Evolutionary conservation across 2,113 vertebrate genomes (phyloP).

Genomic region (Austrofundulus limnaeus): DNA sequence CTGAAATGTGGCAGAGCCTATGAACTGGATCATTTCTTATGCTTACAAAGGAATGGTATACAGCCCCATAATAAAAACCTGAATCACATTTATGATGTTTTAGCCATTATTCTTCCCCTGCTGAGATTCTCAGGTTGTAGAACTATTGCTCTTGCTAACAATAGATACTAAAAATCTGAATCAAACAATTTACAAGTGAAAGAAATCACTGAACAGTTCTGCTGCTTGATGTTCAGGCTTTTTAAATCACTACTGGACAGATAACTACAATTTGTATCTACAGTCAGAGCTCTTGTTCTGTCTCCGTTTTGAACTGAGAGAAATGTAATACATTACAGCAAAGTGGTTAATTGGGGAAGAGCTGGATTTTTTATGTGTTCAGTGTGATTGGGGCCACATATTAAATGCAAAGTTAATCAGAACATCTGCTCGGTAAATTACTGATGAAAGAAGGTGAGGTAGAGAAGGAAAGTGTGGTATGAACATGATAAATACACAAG

Average conservation of each 20-base stretch:
- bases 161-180: neutral
- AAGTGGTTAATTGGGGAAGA: constrained; percentile 71
- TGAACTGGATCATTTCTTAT: constrained; percentile 4
- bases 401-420: constrained; percentile 64
- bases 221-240: constrained; percentile 51
- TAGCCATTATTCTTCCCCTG: neutral
- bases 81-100: neutral
- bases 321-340: constrained; percentile 68
- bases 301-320: constrained; percentile 47
- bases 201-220: constrained; percentile 25
- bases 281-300: constrained; percentile 47
- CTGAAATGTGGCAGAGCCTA: neutral
- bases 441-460: constrained; percentile 35
- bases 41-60: neutral
- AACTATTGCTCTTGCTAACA: neutral
- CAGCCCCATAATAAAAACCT: neutral
- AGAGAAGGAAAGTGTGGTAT: neutral
- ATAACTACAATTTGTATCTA: constrained; percentile 57
- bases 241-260: constrained; percentile 53
- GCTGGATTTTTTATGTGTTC: constrained; percentile 59
- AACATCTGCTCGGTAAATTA: constrained; percentile 57
- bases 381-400: constrained; percentile 49
- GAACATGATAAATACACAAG: too few relatives aligned
- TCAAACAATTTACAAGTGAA: constrained; percentile 5
- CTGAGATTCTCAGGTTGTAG: neutral